Evolutionary conservation across 2,113 vertebrate species (phyloP).

Genomic region (Lepus europaeus): DNA sequence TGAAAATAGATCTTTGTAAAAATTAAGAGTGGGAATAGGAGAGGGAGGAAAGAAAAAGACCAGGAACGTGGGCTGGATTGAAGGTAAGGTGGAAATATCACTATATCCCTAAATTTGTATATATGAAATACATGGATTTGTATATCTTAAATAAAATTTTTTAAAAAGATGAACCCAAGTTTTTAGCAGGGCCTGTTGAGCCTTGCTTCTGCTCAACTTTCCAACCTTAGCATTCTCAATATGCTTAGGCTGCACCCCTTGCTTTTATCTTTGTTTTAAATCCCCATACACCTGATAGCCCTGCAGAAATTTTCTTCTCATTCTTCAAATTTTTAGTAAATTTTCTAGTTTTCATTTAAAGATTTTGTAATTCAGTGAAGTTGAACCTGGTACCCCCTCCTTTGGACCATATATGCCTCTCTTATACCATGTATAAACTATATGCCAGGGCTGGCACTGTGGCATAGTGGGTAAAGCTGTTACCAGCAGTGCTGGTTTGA

Average conservation of each 20-base stretch:
- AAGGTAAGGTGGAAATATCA: no score
- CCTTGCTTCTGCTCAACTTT: neutral
- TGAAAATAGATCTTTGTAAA: no score
- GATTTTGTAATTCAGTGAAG: neutral
- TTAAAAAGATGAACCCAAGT: neutral
- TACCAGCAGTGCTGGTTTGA: no score
- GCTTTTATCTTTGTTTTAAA: neutral
- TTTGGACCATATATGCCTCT: neutral
- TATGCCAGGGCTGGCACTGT: neutral
- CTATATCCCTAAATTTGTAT: no score
- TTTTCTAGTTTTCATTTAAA: neutral
- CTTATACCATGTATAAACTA: neutral
- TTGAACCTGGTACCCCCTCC: neutral
- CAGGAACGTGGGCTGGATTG: no score
- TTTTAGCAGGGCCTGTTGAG: neutral
- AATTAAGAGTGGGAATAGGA: no score
- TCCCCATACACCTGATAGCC: neutral
- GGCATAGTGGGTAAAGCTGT: no score
- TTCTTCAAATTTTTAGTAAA: neutral
- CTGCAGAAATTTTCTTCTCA: neutral
- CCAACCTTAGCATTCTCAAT: neutral
- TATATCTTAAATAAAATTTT: no score
- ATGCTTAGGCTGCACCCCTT: neutral
- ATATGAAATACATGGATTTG: no score
- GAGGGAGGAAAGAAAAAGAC: no score